Evolutionary conservation across 2,113 vertebrate species (phyloP).

Genomic region (Ailurus styani): DNA sequence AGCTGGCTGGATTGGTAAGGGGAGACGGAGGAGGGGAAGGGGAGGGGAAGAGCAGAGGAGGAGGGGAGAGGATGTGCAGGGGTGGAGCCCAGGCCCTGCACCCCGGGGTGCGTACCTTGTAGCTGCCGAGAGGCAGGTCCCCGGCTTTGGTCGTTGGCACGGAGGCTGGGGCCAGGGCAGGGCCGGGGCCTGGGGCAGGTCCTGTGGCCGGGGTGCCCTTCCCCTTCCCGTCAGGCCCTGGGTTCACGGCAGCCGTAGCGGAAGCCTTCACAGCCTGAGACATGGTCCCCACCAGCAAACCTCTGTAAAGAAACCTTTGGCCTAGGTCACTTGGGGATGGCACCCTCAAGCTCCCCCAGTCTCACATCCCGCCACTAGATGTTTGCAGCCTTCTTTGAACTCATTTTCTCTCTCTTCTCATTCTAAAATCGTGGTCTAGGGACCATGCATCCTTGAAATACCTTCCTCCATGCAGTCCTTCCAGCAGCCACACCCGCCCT

Average conservation of each 20-base stretch:
- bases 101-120: constrained; percentile 84
- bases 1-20: accelerated
- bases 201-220: constrained; percentile 72
- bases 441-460: accelerated
- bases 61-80: too few relatives aligned
- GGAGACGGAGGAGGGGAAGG: background rate
- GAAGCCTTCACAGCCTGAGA: constrained; percentile 84
- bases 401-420: background rate
- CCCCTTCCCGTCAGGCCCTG: constrained; percentile 87
- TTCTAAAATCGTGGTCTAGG: background rate
- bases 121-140: constrained; percentile 85
- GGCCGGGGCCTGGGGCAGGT: constrained; percentile 2
- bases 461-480: background rate
- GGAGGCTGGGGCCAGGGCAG: constrained; percentile 34
- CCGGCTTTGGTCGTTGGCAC: constrained; percentile 85
- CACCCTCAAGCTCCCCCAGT: accelerated
- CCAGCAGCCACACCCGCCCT: background rate
- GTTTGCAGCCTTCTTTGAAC: background rate
- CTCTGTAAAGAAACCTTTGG: constrained; percentile 69
- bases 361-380: background rate
- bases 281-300: constrained; percentile 82
- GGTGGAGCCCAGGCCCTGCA: background rate
- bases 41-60: accelerated
- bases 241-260: constrained; percentile 82
- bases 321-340: background rate